Base-by-base conservation (phyloP, 2,797 vertebrate genomes). In the Channa striata region DNA sequence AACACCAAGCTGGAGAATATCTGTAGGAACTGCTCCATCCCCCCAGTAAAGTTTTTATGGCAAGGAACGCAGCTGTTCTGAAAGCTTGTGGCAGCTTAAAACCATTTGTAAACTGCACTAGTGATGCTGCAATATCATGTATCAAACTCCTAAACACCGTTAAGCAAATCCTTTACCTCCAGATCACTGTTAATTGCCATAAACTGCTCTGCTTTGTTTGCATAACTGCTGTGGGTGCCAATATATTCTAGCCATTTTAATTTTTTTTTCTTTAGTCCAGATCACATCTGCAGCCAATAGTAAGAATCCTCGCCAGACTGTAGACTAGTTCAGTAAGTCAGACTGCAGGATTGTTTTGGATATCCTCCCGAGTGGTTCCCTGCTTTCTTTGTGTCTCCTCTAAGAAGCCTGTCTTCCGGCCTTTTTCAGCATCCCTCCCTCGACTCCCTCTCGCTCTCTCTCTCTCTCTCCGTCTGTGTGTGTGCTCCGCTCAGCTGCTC, bases 351-450 rank as follows among this genome's bases (percentile, higher is more conserved):
- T 77, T 83, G 78, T 85, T 87, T 85, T 77, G 81, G 83, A 83
- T 87, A 82, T 72, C 84, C 69, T 87, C 87, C 84, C 83, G 72
- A 36, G 74, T 87, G 88, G 87, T 76, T 85, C 81, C 82, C 74
- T 8, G 70, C 74, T 84, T 77, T 84, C 87, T 88, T 87, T 86
- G 85, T 91, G 81, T 91, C 83, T 87, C 81, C 68, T 76, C 77
- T 86, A 77, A 69, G 80, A 83, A 84, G 81, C 78, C 76, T 84
- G 74, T 87, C 86, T 91, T 89, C 87, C 79, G 68, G 87, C 78
- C 77, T 80, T 87, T 77, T 75, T 78, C 67, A 54, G 49, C 63
- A 67, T 68, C 80, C 30, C 77, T 80, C 51, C 59, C 54, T 36
- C 57, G 19, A 23, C 13, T 9, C 5, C n/a, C 52, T 37, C 42